Conservation (phyloP, 1,140 invertebrate genomes). For the Bombyx mori region DNA sequence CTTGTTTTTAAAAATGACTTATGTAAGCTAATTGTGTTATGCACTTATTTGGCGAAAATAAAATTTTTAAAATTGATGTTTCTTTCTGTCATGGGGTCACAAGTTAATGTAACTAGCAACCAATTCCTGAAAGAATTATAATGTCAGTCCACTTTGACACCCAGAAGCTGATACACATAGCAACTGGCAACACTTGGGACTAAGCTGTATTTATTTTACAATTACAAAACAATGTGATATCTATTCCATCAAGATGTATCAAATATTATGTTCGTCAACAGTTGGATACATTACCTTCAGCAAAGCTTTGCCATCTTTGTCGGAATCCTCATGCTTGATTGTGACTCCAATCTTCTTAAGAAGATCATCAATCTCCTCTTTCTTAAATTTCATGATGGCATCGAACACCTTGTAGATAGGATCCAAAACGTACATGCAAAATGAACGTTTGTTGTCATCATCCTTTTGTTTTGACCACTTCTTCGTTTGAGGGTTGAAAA, state of each 20-base stretch:
- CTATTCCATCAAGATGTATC: no score
- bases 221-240: no score
- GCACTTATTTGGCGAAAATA: no score
- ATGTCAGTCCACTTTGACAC: conserved; percentile 46
- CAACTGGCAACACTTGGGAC: conserved; percentile 45
- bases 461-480: conserved; percentile 97
- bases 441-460: conserved; percentile 93
- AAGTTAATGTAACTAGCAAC: conserved; percentile 24
- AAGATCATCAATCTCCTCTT: conserved; percentile 91
- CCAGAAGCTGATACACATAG: conserved; percentile 30
- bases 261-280: no score
- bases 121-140: conserved; percentile 40
- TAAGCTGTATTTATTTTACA: conserved; percentile 1
- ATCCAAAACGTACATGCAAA: conserved; percentile 98
- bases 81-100: conserved; percentile 38
- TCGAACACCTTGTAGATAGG: conserved; percentile 99
- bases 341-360: conserved; percentile 93
- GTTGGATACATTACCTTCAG: conserved; percentile 75
- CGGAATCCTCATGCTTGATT: conserved; percentile 94
- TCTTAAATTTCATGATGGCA: conserved; percentile 98
- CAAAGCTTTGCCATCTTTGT: conserved; percentile 94
- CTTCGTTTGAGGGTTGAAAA: conserved; percentile 97
- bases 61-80: conserved; percentile 17
- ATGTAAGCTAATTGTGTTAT: no score
- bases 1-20: neutral